Conservation (phyloP, 2,113 vertebrate genomes). For the Aix galericulata region DNA sequence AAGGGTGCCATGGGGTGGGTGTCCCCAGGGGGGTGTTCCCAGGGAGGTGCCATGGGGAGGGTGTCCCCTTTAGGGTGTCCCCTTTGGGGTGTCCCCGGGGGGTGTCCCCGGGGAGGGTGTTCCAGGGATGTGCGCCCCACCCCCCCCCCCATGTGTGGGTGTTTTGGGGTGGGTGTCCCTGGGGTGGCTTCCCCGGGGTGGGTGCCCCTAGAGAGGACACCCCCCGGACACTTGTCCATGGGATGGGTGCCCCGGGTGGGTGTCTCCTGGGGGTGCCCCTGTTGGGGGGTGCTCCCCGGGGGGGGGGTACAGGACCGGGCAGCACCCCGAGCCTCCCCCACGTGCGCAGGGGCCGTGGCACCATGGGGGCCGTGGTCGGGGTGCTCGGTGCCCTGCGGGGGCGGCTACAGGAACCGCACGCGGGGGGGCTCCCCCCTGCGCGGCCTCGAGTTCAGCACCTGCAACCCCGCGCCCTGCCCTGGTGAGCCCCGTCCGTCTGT, state of each 20-base stretch:
- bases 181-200: too few species aligned
- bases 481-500: conserved; percentile 66
- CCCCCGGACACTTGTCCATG: background rate
- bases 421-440: conserved; percentile 61
- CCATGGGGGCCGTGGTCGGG: conserved; percentile 84
- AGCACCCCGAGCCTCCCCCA: background rate
- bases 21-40: background rate
- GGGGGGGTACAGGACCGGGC: background rate
- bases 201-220: background rate
- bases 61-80: background rate
- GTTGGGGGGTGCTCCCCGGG: background rate
- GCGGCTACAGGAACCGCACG: conserved; percentile 84
- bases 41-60: background rate
- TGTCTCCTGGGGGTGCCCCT: background rate
- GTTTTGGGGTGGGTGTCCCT: background rate
- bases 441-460: conserved; percentile 83
- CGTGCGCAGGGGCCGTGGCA: conserved; percentile 57
- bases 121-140: too few species aligned
- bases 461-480: conserved; percentile 83
- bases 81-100: background rate
- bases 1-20: background rate
- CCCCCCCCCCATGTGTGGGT: too few species aligned
- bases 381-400: conserved; percentile 87
- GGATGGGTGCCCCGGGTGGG: background rate
- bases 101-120: background rate